Base-by-base conservation (phyloP, 2,888 invertebrate species). In the Eristalis intricaria region DNA sequence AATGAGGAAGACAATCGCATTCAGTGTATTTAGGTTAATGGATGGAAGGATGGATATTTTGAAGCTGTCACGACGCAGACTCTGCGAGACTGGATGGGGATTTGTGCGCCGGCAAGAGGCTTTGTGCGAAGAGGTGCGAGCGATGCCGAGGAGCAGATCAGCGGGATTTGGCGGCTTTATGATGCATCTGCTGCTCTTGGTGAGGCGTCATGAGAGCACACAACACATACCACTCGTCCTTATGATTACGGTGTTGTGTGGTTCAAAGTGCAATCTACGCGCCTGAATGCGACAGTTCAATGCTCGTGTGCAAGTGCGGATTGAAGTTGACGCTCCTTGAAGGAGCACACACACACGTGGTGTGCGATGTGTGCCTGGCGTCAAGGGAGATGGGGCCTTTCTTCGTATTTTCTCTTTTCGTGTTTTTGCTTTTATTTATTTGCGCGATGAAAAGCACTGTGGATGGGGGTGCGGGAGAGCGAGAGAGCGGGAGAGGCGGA, bases 1-100 rank as follows among this genome's bases (percentile, higher is more conserved):
- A 84, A 87, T 87, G 79, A 87, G 87, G 84, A 87, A 87, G 84
- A 87, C 87, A 87, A 87, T 87, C 87, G 79, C 79, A 84, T 87
- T 87, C 84, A 76, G 71, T 73, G 84, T 79, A 87, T 87, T 87
- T 87, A 87, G 87, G 87, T 87, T 87, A 87, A 87, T 87, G 87
- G 87, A 87, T 84, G 84, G 79, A 73, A 74, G 76, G 75, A 87
- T 84, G 79, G 76, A 79, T 68, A 84, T 84, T 84, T 84, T 87
- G 79, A 76, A 84, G 68, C 63, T 60, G 64, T 26, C 69, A 65
- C 61, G 69, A 43, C 64, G 79, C 68, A 61, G 74, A 78, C 64
- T 68, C 74, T 69, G 23, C 71, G 43, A 29, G 63, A 64, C 71
- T 69, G 19, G 60, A 71, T 82, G 74, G 79, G 79, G 68, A 84